Evolutionary conservation across 2,888 invertebrate species (phyloP), one percentile per base, ranked within the genome.

Genomic region (Yponomeuta plumbellus): DNA sequence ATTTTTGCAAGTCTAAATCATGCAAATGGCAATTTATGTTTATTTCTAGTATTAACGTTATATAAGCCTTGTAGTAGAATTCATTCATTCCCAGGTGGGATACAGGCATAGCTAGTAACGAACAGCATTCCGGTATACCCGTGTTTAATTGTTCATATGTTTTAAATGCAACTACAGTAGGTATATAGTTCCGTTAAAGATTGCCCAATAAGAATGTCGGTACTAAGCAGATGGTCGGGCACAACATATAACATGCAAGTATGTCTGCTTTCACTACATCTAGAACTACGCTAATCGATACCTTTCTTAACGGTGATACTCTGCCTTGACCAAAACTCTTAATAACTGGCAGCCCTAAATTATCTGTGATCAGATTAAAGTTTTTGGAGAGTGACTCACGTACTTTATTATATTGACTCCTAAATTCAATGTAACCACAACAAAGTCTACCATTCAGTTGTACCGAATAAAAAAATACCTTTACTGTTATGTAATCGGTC

Each of bases 121-220:
- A n/a, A 66, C 17, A 61, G 13, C 8, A 23, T 13, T 22, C 66
- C 66, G 2, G 61, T 17, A 22, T 23, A 20, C 21, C 21, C 34
- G 11, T n/a, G 2, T 11, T 3, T 59, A 68, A 23, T 22, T 61
- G 11, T 2, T 63, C 26, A 40, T 34, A 64, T 17, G 66, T 66
- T 64, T 68, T 68, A 21, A 66, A 39, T 13, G 26, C 68, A 3
- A 68, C 61, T 52, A 68, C 65, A 22, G 61, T 13, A 11, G 68
- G 64, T 40, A n/a, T n/a, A n/a, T n/a, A 66, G 11, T 40, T 68
- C 68, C 6, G 68, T 68, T 11, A 68, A 23, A 0, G 64, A 62
- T 57, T 68, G 68, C 8, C 68, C 68, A 39, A 68, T 62, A 2
- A 68, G 57, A 1, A 66, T 20, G 23, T 68, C 68, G 21, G 66